Base-by-base conservation (phyloP, 2,888 invertebrate species). In the Cenopis cana region DNA sequence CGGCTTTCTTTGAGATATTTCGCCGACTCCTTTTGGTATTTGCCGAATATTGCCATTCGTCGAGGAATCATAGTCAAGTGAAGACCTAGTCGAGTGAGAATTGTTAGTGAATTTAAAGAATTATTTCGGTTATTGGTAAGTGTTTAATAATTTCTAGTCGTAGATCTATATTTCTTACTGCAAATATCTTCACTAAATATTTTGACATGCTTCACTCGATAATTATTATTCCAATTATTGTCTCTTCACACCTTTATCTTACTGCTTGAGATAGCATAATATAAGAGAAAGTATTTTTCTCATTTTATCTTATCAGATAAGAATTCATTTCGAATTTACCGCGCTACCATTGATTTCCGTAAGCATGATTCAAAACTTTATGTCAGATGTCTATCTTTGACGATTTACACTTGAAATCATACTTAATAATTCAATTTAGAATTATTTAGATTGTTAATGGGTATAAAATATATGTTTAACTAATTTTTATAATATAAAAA, bases 1-100 rank as follows among this genome's bases (percentile, higher is more conserved):
- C 71, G 71, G 71, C 61, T 71, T 60, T 55, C 71, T 71, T 67
- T 71, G 62, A 62, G 55, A 9, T 36, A 62, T 29, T 55, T 18
- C 49, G 55, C 61, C 62, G 61, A 62, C 38, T 54, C 55, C 12
- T 46, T 62, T 69, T n/a, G 46, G n/a, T 18, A 33, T 54, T 68
- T 52, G 33, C 12, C 20, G 46, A 46, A 29, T 54, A 20, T 36
- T 5, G 10, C 60, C 60, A 68, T 52, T 68, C 54, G 60, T 14
- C 50, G 2, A 14, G 9, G 18, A 60, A 14, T 52, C 18, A 12
- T 46, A 2, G 20, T 41, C 10, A 41, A 41, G 54, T 54, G 46
- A 24, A n/a, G 64, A 54, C 11, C 11, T 41, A 5, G 20, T 41
- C 14, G 52, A 41, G 60, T 60, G 41, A 20, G 20, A 52, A 54